Base-by-base conservation (phyloP, 2,113 vertebrate species). In the Nerophis lumbriciformis region DNA sequence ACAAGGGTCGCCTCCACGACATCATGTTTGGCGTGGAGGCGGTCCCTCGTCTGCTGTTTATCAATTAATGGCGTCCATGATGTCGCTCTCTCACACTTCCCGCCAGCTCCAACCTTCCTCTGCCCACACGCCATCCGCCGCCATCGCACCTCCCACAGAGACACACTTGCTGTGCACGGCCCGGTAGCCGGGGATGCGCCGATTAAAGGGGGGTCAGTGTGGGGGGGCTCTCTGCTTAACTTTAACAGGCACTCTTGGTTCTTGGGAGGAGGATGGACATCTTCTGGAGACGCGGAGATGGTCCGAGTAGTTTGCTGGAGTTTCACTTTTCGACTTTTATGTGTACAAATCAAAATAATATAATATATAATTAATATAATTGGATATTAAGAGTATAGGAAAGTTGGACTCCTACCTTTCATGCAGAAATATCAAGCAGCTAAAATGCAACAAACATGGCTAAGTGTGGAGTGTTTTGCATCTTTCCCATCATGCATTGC, bases 71-170 rank as follows among this genome's bases (percentile, higher is more conserved):
- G 36, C 68, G 79, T 86, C 83, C 85, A 80, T 81, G 76, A 86
- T 80, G 77, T 81, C 73, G 79, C 80, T 68, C 80, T 69, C 66
- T 88, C 81, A 84, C 87, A 86, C 79, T 84, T 86, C 78, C 78
- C 85, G 75, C 79, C 76, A 75, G 75, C 80, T 82, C 80, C 85
- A 87, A 85, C 79, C 85, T 87, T 83, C 80, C 84, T 81, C 85
- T 86, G 12, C 87, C 87, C 84, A 87, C 85, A 84, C 87, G 79
- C 87, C 85, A 87, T 83, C 87, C 84, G 85, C 59, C 69, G 76
- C 72, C 79, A 84, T 86, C 85, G 75, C 87, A 86, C 87, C 84
- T 87, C 87, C 87, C 82, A 88, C 87, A 73, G 78, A 84, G 71
- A 80, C 85, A 84, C 78, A 83, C 85, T 87, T 75, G 82, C 85